These are phyloP conservation scores for Poeciliopsis paucimaculata DNA, from an alignment of 2,797 vertebrate genomes.

Conservation along the genomic window DNA sequence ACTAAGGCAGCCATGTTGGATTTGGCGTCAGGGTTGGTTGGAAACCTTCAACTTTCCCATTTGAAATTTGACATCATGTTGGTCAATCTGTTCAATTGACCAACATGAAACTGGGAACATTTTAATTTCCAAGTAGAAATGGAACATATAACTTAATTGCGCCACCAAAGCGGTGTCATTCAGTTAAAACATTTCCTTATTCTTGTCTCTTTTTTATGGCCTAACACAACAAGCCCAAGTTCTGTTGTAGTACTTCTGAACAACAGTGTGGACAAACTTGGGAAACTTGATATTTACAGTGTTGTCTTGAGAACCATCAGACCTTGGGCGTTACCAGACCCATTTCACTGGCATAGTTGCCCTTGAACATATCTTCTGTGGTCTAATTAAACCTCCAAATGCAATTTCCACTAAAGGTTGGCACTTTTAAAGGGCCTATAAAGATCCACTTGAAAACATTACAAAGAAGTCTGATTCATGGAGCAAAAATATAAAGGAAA, in stretches of 20 bases:
- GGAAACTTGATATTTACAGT: background rate
- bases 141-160: background rate
- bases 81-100: background rate
- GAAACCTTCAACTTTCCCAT: background rate
- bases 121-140: background rate
- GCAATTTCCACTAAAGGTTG: background rate
- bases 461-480: background rate
- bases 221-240: background rate
- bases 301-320: background rate
- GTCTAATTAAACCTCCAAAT: background rate
- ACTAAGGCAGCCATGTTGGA: background rate
- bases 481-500: background rate
- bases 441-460: background rate
- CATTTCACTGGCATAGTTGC: background rate
- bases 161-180: background rate
- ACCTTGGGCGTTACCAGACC: background rate
- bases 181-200: background rate
- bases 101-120: background rate
- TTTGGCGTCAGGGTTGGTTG: background rate
- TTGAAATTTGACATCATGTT: background rate
- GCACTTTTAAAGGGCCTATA: background rate
- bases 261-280: background rate
- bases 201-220: background rate
- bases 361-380: background rate
- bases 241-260: background rate